These are phyloP conservation scores for Lichenostomus cassidix DNA, from an alignment of 2,113 vertebrate genomes.

Conservation along the genomic window DNA sequence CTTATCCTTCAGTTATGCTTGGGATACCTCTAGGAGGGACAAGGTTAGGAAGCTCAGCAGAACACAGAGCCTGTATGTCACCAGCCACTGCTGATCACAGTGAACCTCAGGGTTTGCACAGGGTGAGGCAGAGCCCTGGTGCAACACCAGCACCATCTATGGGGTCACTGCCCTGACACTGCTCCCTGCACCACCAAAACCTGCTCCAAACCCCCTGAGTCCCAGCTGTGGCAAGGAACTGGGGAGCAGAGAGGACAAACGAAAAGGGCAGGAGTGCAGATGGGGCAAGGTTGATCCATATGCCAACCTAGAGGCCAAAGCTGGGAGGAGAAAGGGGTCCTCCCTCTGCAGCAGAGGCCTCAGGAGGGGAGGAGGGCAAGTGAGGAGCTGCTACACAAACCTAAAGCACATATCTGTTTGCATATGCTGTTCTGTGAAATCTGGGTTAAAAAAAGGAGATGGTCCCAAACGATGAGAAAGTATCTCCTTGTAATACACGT, in stretches of 20 bases:
- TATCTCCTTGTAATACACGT: fast-evolving
- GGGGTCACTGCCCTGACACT: background rate
- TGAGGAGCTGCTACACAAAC: background rate
- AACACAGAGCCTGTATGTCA: fast-evolving
- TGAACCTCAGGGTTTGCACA: background rate
- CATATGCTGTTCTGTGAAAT: background rate
- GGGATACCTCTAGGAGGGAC: background rate
- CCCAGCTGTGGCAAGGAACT: background rate
- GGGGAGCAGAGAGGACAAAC: background rate
- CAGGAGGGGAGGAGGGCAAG: background rate
- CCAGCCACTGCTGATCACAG: background rate
- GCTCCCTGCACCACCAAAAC: background rate
- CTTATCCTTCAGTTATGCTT: background rate
- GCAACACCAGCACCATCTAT: fast-evolving
- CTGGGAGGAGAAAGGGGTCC: background rate
- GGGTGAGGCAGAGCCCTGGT: background rate
- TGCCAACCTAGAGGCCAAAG: background rate
- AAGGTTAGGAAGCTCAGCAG: background rate
- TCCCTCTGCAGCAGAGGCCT: background rate
- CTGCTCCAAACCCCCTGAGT: background rate
- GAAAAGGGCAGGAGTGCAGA: background rate
- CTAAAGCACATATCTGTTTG: background rate
- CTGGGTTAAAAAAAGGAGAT: background rate
- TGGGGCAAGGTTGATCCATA: background rate
- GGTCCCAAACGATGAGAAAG: background rate